phyloP scores from a whole-genome alignment of 1,140 invertebrate species.

The Bombyx mandarina region DNA sequence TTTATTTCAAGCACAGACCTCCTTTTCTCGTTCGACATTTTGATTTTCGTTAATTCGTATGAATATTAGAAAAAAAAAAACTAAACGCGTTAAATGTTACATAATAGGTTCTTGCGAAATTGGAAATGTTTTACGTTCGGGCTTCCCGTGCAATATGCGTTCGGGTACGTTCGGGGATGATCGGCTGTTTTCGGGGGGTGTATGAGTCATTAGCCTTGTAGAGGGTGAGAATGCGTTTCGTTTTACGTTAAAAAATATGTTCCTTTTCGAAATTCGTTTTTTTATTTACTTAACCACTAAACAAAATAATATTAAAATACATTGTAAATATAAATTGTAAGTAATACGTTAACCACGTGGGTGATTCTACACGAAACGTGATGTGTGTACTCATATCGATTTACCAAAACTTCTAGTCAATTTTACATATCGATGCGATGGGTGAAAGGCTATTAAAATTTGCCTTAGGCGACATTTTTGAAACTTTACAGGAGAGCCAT shows the following conservation, averaged over 20 bases:
- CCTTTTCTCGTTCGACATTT: too few relatives aligned
- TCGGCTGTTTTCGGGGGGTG: slow-evolving; percentile 41
- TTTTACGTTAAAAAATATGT: slow-evolving; percentile 22
- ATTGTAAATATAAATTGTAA: neutral
- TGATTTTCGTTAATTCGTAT: neutral
- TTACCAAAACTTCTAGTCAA: too few relatives aligned
- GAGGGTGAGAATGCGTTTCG: slow-evolving; percentile 49
- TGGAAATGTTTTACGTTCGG: slow-evolving; percentile 46
- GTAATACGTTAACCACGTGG: neutral
- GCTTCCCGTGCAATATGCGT: slow-evolving; percentile 19
- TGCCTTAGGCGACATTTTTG: too few relatives aligned
- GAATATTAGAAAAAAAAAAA: slow-evolving; percentile 21
- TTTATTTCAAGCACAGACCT: neutral
- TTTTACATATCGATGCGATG: too few relatives aligned
- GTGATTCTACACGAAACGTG: too few relatives aligned
- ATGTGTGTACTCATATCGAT: too few relatives aligned
- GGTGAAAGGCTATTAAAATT: too few relatives aligned
- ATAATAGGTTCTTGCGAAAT: slow-evolving; percentile 36
- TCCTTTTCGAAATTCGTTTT: too few relatives aligned
- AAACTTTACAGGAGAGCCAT: too few relatives aligned
- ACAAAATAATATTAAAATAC: neutral
- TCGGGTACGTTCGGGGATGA: slow-evolving; percentile 28
- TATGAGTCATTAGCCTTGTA: slow-evolving; percentile 48
- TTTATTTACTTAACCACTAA: neutral
- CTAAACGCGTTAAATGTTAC: slow-evolving; percentile 29